Base-by-base conservation (phyloP, 2,888 invertebrate species). In the Drosophila subsilvestris region DNA sequence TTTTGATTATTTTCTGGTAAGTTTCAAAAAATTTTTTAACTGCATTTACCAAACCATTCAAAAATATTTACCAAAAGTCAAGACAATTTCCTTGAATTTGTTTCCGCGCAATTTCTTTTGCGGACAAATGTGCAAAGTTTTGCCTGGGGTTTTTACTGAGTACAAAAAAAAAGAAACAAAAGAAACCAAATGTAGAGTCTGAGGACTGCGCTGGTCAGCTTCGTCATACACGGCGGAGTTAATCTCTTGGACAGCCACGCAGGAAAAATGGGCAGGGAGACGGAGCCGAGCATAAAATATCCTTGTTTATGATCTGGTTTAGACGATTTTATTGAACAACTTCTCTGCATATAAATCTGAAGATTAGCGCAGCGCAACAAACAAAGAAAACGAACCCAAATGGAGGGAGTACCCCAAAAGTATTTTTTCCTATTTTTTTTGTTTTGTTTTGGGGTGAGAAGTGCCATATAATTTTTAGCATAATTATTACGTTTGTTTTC, bases 291-390 rank as follows among this genome's bases (percentile, higher is more conserved):
- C 88, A 89, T 86, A 88, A 89, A 88, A 84, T 89, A 88, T 89
- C 77, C 86, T 80, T 83, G 84, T 86, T 86, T 86, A 89, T 86
- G 73, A 78, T 76, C 89, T 88, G 86, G 86, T 86, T 86, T 89
- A 78, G 86, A 87, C 75, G 76, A 88, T 89, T 90, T 90, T 90
- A 90, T 90, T 90, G 90, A 90, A 90, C 90, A 90, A 90, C 91
- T 90, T 90, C 85, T 86, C 87, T 88, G 90, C 90, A 90, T 90
- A 90, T 90, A 90, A 90, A 90, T 90, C 85, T 89, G 60, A 78
- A 87, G 91, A 90, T 90, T 90, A 90, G 88, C 79, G 74, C 72
- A 44, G 42, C 58, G 55, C 74, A 66, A 65, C 74, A 66, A 62
- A 63, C 63, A 69, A 74, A 57, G 71, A 63, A 63, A 48, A 25